Conservation (phyloP, 2,797 vertebrate species). For the Sebastes nivosus region DNA sequence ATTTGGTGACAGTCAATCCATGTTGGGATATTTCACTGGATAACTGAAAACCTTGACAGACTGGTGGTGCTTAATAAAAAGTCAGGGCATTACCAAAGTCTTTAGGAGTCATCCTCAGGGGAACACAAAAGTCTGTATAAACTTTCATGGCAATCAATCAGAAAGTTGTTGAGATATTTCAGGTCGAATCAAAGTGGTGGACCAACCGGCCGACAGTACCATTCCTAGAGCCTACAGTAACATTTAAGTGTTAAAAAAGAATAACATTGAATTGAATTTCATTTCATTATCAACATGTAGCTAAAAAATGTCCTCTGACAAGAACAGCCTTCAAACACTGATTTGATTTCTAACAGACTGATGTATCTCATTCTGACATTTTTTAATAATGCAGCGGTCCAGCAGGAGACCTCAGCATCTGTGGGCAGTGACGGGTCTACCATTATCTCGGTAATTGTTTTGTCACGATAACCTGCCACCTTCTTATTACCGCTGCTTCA, state of each 20-base stretch:
- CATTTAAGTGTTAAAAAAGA: not conserved
- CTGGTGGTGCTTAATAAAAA: not conserved
- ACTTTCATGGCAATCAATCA: not conserved
- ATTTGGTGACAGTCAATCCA: not conserved
- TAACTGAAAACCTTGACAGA: not conserved
- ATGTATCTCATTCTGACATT: not conserved
- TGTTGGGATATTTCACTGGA: not conserved
- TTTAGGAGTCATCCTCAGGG: too few species aligned
- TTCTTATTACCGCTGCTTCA: slow-evolving; percentile 11
- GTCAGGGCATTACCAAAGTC: too few species aligned
- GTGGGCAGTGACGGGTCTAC: not conserved
- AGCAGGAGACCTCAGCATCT: not conserved
- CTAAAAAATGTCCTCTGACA: not conserved
- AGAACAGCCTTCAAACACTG: not conserved
- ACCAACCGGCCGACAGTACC: not conserved
- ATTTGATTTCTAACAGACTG: not conserved
- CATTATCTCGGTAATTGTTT: slow-evolving; percentile 9
- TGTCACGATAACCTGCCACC: slow-evolving; percentile 9
- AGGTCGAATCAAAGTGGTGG: not conserved
- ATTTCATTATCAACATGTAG: not conserved
- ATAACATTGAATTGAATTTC: not conserved
- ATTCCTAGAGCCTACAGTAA: not conserved
- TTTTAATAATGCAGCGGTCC: not conserved
- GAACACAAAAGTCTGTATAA: not conserved
- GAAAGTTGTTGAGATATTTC: not conserved